Evolutionary conservation across 1,140 invertebrate species (phyloP).

Genomic region (Pectinophora gossypiella): DNA sequence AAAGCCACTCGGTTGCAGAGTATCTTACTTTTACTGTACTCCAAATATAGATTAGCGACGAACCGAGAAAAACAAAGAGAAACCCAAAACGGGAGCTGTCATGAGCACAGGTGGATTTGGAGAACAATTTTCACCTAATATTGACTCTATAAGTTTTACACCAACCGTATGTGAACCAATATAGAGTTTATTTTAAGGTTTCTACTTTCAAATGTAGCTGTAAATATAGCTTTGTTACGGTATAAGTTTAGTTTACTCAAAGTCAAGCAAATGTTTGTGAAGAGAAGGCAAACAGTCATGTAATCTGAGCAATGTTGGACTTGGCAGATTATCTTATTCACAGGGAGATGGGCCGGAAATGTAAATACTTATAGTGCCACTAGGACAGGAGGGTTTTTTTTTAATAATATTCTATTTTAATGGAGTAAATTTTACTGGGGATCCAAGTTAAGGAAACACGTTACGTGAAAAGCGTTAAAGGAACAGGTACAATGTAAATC

Average conservation of each 20-base stretch:
- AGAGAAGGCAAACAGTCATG: slow-evolving; percentile 35
- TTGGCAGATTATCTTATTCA: slow-evolving; percentile 46
- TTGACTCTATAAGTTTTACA: too few relatives aligned
- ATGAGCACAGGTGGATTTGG: slow-evolving; percentile 32
- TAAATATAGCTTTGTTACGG: slow-evolving; percentile 25
- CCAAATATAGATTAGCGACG: slow-evolving; percentile 39
- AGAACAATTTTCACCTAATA: slow-evolving; percentile 5
- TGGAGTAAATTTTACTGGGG: too few relatives aligned
- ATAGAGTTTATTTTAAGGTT: too few relatives aligned
- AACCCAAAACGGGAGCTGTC: slow-evolving; percentile 53
- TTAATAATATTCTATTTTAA: too few relatives aligned
- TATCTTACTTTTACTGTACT: not conserved
- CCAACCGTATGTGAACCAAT: too few relatives aligned
- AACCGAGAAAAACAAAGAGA: slow-evolving; percentile 43
- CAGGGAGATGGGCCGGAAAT: slow-evolving; percentile 26
- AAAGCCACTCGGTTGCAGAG: not conserved
- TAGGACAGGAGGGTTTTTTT: too few relatives aligned
- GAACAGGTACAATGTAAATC: too few relatives aligned
- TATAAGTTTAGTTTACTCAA: slow-evolving; percentile 27
- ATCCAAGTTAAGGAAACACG: too few relatives aligned
- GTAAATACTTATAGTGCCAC: slow-evolving; percentile 11
- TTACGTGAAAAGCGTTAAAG: too few relatives aligned
- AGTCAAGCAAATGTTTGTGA: slow-evolving; percentile 10
- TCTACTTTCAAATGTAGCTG: too few relatives aligned
- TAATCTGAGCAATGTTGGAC: slow-evolving; percentile 39